Conservation (phyloP, 2,113 vertebrate species). For the Platycercus adscitus region DNA sequence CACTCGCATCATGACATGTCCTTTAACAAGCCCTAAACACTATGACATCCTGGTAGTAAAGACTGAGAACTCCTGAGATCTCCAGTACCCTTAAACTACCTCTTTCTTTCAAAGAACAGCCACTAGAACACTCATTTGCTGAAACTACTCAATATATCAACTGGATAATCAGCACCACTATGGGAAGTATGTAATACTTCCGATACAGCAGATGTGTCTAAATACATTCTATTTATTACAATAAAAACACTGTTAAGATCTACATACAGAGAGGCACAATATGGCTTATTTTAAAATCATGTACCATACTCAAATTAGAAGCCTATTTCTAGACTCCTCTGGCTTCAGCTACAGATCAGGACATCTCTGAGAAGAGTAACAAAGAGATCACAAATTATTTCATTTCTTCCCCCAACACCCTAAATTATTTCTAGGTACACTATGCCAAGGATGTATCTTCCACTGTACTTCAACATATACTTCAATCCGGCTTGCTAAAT, state of each 20-base stretch:
- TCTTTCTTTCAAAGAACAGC: background rate
- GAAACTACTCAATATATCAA: background rate
- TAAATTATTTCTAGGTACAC: background rate
- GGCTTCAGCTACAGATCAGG: background rate
- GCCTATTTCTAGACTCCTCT: background rate
- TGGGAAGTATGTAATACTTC: background rate
- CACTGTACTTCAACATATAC: background rate
- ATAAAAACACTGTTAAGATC: background rate
- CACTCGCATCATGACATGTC: fast-evolving
- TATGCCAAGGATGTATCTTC: background rate
- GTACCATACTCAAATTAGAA: background rate
- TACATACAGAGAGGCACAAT: background rate
- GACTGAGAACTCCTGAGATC: background rate
- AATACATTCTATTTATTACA: background rate
- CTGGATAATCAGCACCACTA: background rate
- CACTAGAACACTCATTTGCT: background rate
- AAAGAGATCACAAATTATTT: background rate
- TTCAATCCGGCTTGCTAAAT: background rate
- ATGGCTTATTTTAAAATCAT: background rate
- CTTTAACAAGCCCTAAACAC: background rate
- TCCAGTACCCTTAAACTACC: background rate
- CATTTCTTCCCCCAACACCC: background rate
- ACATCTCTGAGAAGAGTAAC: background rate
- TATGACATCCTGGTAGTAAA: background rate
- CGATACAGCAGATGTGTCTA: background rate